Evolutionary conservation across 2,797 vertebrate species (phyloP).

Genomic region (Acanthurus tractus): DNA sequence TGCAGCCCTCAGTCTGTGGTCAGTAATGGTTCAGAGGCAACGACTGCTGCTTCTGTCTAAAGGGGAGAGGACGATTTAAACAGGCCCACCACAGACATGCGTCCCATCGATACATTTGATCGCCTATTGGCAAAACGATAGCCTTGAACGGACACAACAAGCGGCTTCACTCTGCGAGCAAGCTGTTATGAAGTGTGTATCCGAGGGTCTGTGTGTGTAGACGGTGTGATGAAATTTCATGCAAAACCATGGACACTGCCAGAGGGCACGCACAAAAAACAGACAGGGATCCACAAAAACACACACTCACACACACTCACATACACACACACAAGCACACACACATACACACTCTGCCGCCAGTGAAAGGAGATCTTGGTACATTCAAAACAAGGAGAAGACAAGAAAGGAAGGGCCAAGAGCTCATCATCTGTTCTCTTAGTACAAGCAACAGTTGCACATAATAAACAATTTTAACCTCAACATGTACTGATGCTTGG

Average conservation of each 20-base stretch:
- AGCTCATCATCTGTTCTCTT: conserved; percentile 56
- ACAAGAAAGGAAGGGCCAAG: conserved; percentile 50
- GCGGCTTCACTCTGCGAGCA: conserved; percentile 29
- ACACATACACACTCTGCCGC: conserved; percentile 35
- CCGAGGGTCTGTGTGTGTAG: conserved; percentile 36
- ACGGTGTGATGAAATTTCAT: conserved; percentile 82
- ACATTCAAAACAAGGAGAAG: conserved; percentile 62
- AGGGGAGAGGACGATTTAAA: conserved; percentile 58
- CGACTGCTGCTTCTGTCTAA: conserved; percentile 45
- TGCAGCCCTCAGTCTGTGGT: conserved; percentile 72
- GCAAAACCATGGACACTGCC: conserved; percentile 77
- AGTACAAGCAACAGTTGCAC: conserved; percentile 34
- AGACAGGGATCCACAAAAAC: conserved; percentile 42
- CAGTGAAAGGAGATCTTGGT: conserved; percentile 59
- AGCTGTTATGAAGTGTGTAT: conserved; percentile 33
- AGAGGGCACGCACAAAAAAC: conserved; percentile 55
- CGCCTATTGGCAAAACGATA: conserved; percentile 75
- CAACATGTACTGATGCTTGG: conserved; percentile 10
- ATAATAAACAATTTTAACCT: conserved; percentile 43
- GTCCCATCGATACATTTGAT: conserved; percentile 78
- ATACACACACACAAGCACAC: conserved; percentile 43
- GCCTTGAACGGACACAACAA: conserved; percentile 52
- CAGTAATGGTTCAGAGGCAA: conserved; percentile 67
- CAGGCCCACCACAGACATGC: conserved; percentile 63
- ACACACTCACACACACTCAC: conserved; percentile 36